Evolutionary conservation across 2,113 vertebrate species (phyloP).

Genomic region (Addax nasomaculatus): DNA sequence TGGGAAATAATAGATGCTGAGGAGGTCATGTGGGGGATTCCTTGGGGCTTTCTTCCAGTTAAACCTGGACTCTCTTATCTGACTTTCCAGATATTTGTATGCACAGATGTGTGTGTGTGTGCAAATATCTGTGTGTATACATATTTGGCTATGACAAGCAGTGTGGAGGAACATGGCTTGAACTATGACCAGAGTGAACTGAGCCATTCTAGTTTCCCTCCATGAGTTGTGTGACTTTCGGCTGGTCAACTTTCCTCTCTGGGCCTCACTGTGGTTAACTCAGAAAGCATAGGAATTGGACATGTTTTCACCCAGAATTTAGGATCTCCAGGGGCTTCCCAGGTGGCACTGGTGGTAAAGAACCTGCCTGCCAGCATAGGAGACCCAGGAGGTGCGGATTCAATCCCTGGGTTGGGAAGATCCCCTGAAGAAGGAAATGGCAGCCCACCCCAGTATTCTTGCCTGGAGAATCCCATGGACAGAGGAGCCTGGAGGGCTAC

Average conservation of each 20-base stretch:
- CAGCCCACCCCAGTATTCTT: background rate
- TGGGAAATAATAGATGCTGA: background rate
- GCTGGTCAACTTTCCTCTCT: background rate
- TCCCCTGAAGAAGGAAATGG: background rate
- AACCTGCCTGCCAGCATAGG: background rate
- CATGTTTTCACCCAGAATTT: background rate
- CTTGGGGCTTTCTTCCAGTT: background rate
- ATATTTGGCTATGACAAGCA: background rate
- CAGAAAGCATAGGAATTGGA: background rate
- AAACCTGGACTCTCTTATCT: background rate
- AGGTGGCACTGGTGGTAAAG: background rate
- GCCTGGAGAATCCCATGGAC: background rate
- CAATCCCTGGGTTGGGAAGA: background rate
- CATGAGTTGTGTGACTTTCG: background rate
- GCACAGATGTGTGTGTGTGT: background rate
- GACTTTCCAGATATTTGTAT: background rate
- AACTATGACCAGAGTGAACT: background rate
- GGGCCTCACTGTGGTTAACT: background rate
- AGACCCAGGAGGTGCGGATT: background rate
- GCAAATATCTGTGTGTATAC: background rate
- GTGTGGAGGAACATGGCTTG: background rate
- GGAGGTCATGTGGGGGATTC: accelerated
- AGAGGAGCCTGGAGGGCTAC: background rate
- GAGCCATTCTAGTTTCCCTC: background rate
- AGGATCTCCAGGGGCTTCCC: background rate